phyloP scores from a whole-genome alignment of 2,113 vertebrate genomes.

The Ammodytes marinus region DNA sequence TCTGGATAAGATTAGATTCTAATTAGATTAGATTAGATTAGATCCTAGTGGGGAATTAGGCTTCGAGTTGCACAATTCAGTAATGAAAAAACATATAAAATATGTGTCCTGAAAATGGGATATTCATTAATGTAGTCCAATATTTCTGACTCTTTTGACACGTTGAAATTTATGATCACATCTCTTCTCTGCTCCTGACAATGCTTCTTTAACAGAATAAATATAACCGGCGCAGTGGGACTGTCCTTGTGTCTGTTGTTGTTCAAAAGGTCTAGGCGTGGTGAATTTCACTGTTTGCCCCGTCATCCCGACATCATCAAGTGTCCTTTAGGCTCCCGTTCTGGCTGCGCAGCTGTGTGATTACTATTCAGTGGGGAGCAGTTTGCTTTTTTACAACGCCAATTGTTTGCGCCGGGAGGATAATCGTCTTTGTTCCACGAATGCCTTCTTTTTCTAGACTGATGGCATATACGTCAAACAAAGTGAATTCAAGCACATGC shows the following conservation, averaged over 20 bases:
- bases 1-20: neutral
- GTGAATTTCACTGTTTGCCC: constrained; percentile 6
- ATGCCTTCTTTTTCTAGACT: constrained; percentile 48
- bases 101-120: neutral
- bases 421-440: constrained; percentile 79
- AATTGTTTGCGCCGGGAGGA: constrained; percentile 75
- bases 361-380: constrained; percentile 67
- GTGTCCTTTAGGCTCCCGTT: constrained; percentile 49
- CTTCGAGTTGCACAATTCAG: neutral
- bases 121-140: neutral
- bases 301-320: constrained; percentile 33
- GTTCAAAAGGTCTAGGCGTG: constrained; percentile 12
- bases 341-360: constrained; percentile 54
- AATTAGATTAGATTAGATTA: neutral
- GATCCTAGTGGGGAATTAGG: neutral
- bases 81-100: neutral
- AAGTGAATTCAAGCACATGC: constrained; percentile 25
- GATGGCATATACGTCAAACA: constrained; percentile 45
- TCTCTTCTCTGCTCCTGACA: neutral
- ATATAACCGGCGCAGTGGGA: constrained; percentile 1
- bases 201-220: neutral
- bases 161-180: neutral
- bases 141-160: neutral
- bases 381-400: constrained; percentile 56
- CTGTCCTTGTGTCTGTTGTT: neutral